phyloP scores from a whole-genome alignment of 2,888 invertebrate genomes.

The Euphydryas editha region DNA sequence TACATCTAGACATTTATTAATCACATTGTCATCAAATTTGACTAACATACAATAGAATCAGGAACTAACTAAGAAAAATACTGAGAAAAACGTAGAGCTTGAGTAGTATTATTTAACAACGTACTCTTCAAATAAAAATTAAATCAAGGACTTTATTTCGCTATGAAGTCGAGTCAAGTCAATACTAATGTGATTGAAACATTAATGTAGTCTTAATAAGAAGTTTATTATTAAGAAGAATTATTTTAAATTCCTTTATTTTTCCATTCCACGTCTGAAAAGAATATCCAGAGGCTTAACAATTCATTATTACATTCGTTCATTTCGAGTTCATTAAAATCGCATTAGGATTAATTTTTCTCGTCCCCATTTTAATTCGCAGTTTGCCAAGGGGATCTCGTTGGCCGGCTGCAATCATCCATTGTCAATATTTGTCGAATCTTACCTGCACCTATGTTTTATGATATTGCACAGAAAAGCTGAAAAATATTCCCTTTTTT shows the following conservation, averaged over 20 bases:
- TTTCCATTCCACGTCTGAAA: slow-evolving; percentile 51
- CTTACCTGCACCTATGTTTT: slow-evolving; percentile 70
- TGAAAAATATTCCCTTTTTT: slow-evolving; percentile 37
- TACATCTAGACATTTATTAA: too few species aligned
- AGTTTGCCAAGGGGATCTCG: slow-evolving; percentile 76
- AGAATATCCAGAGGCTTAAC: slow-evolving; percentile 72
- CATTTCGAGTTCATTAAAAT: slow-evolving; percentile 83
- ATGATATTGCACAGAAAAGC: slow-evolving; percentile 52
- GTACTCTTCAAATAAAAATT: background rate
- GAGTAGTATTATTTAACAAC: background rate
- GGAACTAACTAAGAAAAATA: too few species aligned
- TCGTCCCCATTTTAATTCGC: slow-evolving; percentile 81
- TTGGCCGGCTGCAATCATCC: slow-evolving; percentile 78
- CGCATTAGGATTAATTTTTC: slow-evolving; percentile 84
- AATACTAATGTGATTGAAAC: background rate
- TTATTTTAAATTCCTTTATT: slow-evolving; percentile 26
- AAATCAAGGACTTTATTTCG: background rate
- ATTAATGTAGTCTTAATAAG: background rate
- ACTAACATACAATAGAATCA: too few species aligned
- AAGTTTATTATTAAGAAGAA: slow-evolving; percentile 16
- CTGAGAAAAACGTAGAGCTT: background rate
- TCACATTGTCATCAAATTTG: too few species aligned
- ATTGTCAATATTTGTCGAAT: slow-evolving; percentile 79
- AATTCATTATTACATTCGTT: slow-evolving; percentile 81
- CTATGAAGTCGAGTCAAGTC: background rate